A percentile compares a stretch with the other conserved stretches of the same genome.
Evolutionary conservation across 2,888 invertebrate genomes (phyloP).

Genomic region (Stenodera caucasica): DNA sequence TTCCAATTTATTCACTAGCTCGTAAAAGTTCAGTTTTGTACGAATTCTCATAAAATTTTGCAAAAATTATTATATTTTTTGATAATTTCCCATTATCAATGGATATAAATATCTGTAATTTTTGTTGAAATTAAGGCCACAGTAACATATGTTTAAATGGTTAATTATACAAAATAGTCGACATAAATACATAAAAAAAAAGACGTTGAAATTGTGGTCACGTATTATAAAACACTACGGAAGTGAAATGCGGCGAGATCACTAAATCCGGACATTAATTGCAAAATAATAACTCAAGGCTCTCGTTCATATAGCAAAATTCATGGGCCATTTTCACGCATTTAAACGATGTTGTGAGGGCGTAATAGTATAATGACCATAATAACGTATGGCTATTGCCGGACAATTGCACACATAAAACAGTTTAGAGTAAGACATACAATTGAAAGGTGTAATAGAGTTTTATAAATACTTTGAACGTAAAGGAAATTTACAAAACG

Average conservation of each 20-base stretch:
- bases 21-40: too few species aligned
- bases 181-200: constrained; percentile 2
- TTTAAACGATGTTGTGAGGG: constrained; percentile 54
- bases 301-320: constrained; percentile 48
- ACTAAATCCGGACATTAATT: constrained; percentile 35
- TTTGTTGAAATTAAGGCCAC: neutral
- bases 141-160: neutral
- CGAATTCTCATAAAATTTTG: too few species aligned
- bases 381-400: constrained; percentile 55
- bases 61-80: too few species aligned
- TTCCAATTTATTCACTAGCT: too few species aligned
- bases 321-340: constrained; percentile 55
- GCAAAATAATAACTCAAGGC: constrained; percentile 48
- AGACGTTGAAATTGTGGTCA: constrained; percentile 19
- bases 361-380: constrained; percentile 57
- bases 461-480: constrained; percentile 11
- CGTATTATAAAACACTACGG: constrained; percentile 28
- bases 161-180: neutral
- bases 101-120: neutral
- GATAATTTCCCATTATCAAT: neutral
- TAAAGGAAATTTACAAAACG: too few species aligned
- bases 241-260: constrained; percentile 37
- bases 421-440: constrained; percentile 54
- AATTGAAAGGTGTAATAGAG: constrained; percentile 47
- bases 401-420: constrained; percentile 53